Evolutionary conservation across 2,797 vertebrate genomes (phyloP).

Genomic region (Mormyrus hasselquistii): DNA sequence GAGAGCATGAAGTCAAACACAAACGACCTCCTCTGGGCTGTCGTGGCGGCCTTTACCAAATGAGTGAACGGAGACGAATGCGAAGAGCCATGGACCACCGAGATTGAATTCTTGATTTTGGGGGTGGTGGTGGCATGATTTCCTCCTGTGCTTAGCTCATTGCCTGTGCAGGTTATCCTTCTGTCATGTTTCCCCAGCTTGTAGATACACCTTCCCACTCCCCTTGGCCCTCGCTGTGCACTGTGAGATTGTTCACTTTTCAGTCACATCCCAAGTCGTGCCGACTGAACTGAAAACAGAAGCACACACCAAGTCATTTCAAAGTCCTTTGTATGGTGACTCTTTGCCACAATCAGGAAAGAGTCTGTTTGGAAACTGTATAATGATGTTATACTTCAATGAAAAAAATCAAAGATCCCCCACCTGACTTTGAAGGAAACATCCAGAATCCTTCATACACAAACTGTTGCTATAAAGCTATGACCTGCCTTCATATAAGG

Average conservation of each 20-base stretch:
- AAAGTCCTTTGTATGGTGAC: neutral
- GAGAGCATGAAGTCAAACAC: constrained; percentile 82
- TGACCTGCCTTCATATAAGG: constrained; percentile 6
- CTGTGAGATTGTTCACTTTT: constrained; percentile 35
- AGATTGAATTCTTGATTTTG: neutral
- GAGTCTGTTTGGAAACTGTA: neutral
- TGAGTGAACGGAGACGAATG: constrained; percentile 51
- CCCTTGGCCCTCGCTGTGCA: constrained; percentile 24
- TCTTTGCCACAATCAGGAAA: neutral
- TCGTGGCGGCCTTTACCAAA: constrained; percentile 92
- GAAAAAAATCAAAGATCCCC: neutral
- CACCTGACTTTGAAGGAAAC: neutral
- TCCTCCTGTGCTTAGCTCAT: neutral
- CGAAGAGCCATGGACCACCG: neutral
- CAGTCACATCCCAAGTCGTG: neutral
- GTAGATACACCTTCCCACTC: constrained; percentile 20
- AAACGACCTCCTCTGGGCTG: constrained; percentile 94
- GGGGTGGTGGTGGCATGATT: constrained; percentile 15
- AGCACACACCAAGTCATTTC: neutral
- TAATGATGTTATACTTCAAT: neutral
- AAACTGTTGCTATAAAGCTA: neutral
- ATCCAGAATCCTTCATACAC: neutral
- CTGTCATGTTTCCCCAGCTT: constrained; percentile 16
- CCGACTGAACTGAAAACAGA: constrained; percentile 11
- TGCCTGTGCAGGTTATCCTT: constrained; percentile 11